phyloP scores from a whole-genome alignment of 2,797 vertebrate genomes.

The Typhlichthys eigenmanni region DNA sequence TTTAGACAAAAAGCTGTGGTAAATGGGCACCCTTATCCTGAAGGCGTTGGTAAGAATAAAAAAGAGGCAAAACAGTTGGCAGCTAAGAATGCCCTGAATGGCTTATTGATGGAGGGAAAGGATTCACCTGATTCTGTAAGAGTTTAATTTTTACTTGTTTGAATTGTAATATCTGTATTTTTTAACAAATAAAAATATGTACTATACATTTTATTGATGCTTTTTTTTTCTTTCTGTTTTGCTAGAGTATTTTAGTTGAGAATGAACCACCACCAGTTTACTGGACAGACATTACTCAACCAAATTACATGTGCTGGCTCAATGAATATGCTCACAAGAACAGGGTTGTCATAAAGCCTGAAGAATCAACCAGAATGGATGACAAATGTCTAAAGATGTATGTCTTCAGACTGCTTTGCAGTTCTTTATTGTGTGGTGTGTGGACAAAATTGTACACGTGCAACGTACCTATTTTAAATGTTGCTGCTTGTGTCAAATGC shows the following conservation, averaged over 20 bases:
- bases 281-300: not conserved
- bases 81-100: constrained; percentile 61
- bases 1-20: constrained; percentile 62
- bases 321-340: constrained; percentile 67
- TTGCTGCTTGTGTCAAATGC: too few relatives aligned
- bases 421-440: not conserved
- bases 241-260: constrained; percentile 3
- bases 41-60: constrained; percentile 69
- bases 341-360: not conserved
- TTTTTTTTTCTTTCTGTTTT: constrained; percentile 37
- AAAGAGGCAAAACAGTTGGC: constrained; percentile 76
- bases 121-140: constrained; percentile 43
- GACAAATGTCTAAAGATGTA: constrained; percentile 39
- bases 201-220: not conserved
- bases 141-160: not conserved
- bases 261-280: not conserved
- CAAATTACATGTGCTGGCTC: constrained; percentile 68
- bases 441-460: not conserved
- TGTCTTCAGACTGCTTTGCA: constrained; percentile 14
- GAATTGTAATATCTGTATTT: not conserved
- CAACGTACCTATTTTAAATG: too few relatives aligned
- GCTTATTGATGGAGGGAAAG: constrained; percentile 12
- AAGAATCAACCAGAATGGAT: constrained; percentile 30
- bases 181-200: not conserved
- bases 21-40: constrained; percentile 51